Conservation (phyloP, 2,113 vertebrate genomes). For the Calonectris borealis region DNA sequence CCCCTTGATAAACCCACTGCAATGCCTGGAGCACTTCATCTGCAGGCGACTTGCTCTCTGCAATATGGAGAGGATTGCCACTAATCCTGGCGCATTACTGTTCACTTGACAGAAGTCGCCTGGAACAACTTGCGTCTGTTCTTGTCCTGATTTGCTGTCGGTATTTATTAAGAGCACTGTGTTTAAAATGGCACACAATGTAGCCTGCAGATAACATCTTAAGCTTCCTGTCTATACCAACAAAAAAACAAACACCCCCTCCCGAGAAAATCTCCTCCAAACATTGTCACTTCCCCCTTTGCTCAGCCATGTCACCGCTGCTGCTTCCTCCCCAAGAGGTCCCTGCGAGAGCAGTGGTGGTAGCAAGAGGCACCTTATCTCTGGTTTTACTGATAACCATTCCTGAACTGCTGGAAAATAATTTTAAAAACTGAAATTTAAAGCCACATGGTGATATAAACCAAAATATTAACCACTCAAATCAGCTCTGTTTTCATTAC, state of each 20-base stretch:
- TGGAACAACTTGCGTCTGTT: conserved; percentile 70
- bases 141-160: conserved; percentile 71
- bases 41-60: conserved; percentile 57
- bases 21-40: conserved; percentile 65
- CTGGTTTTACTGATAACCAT: neutral
- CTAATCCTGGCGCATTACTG: conserved; percentile 68
- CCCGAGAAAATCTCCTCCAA: neutral
- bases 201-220: conserved; percentile 69
- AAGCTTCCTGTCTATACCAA: conserved; percentile 47
- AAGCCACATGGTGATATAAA: neutral
- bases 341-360: neutral
- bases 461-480: neutral
- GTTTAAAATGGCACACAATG: conserved; percentile 64
- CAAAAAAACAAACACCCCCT: conserved; percentile 14
- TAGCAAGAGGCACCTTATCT: neutral
- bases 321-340: neutral
- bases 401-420: neutral
- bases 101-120: conserved; percentile 73
- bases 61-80: conserved; percentile 72
- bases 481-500: neutral
- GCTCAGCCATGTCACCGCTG: neutral
- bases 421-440: neutral
- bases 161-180: conserved; percentile 69
- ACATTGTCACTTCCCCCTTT: conserved; percentile 4
- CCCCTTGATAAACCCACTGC: conserved; percentile 57